Base-by-base conservation (phyloP, 2,888 invertebrate species). In the Mythimna pallens region DNA sequence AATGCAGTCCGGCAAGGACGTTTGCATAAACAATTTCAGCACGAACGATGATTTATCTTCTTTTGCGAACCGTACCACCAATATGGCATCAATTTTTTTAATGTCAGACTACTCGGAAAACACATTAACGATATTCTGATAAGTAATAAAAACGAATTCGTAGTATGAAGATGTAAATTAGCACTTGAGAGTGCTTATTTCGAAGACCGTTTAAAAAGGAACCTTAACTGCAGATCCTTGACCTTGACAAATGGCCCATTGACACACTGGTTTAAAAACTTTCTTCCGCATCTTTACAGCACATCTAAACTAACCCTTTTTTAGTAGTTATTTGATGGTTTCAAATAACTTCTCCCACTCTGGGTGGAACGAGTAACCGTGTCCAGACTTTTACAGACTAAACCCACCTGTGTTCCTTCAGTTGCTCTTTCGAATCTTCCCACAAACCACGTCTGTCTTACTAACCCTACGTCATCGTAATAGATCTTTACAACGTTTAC, bases 1-100 rank as follows among this genome's bases (percentile, higher is more conserved):
- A 86, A 91, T 91, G 88, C 88, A 88, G 88, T 69, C 63, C 69
- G 68, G 78, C 92, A 92, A 92, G 92, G 93, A 88, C 91, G 89
- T 87, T 86, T 82, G 84, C 84, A 85, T 83, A 86, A 84, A 86
- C 84, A 87, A 87, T 88, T 87, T 84, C 76, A 84, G 79, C 78
- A 72, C 74, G 65, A 62, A 81, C 81, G 75, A 84, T 83, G 87
- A 88, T 86, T 86, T 84, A 86, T 85, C 78, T 84, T 82, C 81
- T 85, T 82, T 80, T 78, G 74, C 80, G 70, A 22, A 66, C 62
- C 17, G 36, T 50, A 68, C 76, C 22, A 22, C 82, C 43, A 59
- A 76, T 72, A 87, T 64, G 84, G 78, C 17, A 47, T 55, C 61
- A 69, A 73, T 68, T 77, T 86, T 80, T 79, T 73, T 61, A 78